These are phyloP conservation scores for Genyomyrus donnyi DNA, from an alignment of 2,113 vertebrate genomes.

Conservation along the genomic window DNA sequence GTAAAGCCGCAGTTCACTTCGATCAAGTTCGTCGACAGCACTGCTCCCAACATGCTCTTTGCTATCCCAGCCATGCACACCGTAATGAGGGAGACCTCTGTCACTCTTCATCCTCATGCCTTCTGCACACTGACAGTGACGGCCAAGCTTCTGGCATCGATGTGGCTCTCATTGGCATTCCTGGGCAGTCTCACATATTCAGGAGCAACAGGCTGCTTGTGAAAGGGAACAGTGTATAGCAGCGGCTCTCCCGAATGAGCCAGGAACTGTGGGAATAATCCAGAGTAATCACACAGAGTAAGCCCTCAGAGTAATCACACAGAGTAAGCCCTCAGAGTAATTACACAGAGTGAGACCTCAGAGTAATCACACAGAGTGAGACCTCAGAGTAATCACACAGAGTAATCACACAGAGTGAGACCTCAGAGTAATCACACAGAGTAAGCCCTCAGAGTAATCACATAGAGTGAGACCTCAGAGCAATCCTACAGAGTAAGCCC, in stretches of 20 bases:
- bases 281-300: neutral
- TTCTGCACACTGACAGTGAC: neutral
- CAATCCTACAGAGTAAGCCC: neutral
- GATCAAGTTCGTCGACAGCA: neutral
- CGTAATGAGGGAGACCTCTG: neutral
- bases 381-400: neutral
- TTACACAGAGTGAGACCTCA: too few species aligned
- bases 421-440: neutral
- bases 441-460: neutral
- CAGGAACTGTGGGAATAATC: neutral
- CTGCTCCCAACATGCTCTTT: neutral
- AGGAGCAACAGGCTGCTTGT: neutral
- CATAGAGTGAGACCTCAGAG: neutral
- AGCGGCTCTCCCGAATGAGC: neutral
- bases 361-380: neutral
- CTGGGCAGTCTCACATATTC: neutral
- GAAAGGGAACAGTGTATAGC: neutral
- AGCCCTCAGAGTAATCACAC: neutral
- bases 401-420: neutral
- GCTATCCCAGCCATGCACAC: neutral
- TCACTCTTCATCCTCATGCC: neutral
- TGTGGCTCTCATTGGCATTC: neutral
- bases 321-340: too few species aligned
- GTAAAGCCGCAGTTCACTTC: neutral
- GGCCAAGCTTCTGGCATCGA: neutral